These are phyloP conservation scores for Scolopax rusticola DNA, from an alignment of 2,797 vertebrate genomes.

Conservation along the genomic window DNA sequence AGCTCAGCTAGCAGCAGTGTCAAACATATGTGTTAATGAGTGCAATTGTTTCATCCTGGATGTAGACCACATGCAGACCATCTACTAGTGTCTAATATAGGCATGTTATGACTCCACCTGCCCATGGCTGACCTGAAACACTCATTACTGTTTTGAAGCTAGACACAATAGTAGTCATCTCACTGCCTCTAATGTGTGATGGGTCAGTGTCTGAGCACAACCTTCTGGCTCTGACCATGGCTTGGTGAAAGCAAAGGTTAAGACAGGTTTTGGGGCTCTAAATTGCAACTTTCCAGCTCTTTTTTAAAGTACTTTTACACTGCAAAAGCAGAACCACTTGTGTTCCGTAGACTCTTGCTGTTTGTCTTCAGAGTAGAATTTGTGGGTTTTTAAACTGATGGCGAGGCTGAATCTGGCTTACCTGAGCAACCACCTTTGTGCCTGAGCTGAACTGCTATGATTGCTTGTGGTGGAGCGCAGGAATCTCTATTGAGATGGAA, in stretches of 20 bases:
- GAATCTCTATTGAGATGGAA: not conserved
- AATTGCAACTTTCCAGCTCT: not conserved
- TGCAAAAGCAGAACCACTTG: not conserved
- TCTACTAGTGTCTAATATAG: not conserved
- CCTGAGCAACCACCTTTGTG: not conserved
- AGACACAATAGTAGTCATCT: not conserved
- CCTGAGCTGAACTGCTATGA: not conserved
- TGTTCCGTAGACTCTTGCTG: not conserved
- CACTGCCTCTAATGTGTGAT: not conserved
- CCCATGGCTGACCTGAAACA: not conserved
- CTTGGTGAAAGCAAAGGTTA: not conserved
- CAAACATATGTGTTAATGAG: not conserved
- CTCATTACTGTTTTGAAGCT: not conserved
- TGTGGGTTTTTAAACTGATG: not conserved
- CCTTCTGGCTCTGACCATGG: not conserved
- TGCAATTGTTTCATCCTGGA: not conserved
- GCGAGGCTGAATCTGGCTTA: not conserved
- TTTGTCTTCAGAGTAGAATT: not conserved
- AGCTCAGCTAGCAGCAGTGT: not conserved
- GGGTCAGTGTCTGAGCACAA: not conserved
- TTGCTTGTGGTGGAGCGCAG: not conserved
- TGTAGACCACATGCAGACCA: not conserved
- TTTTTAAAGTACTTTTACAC: not conserved
- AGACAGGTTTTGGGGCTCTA: not conserved
- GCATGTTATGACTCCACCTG: not conserved